Evolutionary conservation across 2,888 invertebrate species (phyloP).

Genomic region (Pandemis cinnamomeana): DNA sequence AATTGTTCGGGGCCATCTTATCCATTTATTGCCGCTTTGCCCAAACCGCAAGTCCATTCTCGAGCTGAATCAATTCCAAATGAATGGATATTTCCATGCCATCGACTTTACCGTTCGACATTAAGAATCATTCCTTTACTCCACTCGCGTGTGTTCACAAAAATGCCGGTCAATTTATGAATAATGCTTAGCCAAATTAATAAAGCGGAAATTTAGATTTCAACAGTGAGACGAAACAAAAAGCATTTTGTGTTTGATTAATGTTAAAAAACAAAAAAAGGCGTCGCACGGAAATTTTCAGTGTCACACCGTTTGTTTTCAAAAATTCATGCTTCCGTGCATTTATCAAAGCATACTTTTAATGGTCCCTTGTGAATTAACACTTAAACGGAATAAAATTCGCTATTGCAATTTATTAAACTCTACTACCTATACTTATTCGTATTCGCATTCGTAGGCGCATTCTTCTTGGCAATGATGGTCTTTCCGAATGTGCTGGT

Average conservation of each 20-base stretch:
- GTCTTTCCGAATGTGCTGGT: too few relatives aligned
- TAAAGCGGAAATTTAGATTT: conserved; percentile 5
- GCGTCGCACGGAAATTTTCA: not conserved
- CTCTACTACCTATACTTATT: too few relatives aligned
- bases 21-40: conserved; percentile 61
- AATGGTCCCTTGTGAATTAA: too few relatives aligned
- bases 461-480: too few relatives aligned
- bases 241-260: not conserved
- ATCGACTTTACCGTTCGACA: conserved; percentile 63
- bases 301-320: not conserved
- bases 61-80: conserved; percentile 68
- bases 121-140: conserved; percentile 62
- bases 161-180: conserved; percentile 21
- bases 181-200: conserved; percentile 6
- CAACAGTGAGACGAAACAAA: not conserved
- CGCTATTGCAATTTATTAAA: not conserved
- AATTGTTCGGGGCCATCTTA: conserved; percentile 42
- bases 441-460: too few relatives aligned
- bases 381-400: too few relatives aligned
- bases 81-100: conserved; percentile 73
- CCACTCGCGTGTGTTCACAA: conserved; percentile 46
- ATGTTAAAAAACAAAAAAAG: not conserved
- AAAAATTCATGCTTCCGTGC: not conserved
- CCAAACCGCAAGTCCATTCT: conserved; percentile 56
- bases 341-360: not conserved